These are phyloP conservation scores for Hyles lineata DNA, from an alignment of 2,888 invertebrate species.

Conservation along the genomic window DNA sequence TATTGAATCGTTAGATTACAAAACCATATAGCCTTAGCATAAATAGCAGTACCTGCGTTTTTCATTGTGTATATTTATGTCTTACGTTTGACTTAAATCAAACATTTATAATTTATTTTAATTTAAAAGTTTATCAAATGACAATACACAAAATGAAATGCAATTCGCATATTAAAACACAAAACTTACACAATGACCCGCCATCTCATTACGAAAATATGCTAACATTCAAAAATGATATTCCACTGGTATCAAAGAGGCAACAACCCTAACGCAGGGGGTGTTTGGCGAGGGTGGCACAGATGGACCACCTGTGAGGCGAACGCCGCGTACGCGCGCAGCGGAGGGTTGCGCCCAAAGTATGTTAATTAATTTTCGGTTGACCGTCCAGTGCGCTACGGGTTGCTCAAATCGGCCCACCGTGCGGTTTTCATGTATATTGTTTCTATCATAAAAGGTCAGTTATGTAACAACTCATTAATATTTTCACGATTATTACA, in stretches of 20 bases:
- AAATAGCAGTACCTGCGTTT: too few relatives aligned
- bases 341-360: constrained; percentile 77
- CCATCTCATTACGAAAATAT: constrained; percentile 8
- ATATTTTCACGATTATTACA: constrained; percentile 38
- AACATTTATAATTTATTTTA: too few relatives aligned
- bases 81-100: too few relatives aligned
- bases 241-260: constrained; percentile 47
- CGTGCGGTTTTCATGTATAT: constrained; percentile 78
- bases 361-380: constrained; percentile 85
- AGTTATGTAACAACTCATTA: constrained; percentile 55
- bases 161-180: neutral
- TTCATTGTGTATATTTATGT: too few relatives aligned
- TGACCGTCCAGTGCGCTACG: constrained; percentile 74
- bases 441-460: constrained; percentile 70
- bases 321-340: constrained; percentile 49
- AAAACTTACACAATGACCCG: constrained; percentile 11
- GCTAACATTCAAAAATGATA: constrained; percentile 33
- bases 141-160: neutral
- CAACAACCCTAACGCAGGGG: constrained; percentile 49
- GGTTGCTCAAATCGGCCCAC: constrained; percentile 75
- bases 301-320: constrained; percentile 67
- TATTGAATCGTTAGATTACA: too few relatives aligned
- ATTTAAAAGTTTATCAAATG: neutral
- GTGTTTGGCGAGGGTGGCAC: constrained; percentile 55
- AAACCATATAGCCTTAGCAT: too few relatives aligned